These are phyloP conservation scores for Drosophila parabipectinata DNA, from an alignment of 1,140 invertebrate species.

Conservation along the genomic window DNA sequence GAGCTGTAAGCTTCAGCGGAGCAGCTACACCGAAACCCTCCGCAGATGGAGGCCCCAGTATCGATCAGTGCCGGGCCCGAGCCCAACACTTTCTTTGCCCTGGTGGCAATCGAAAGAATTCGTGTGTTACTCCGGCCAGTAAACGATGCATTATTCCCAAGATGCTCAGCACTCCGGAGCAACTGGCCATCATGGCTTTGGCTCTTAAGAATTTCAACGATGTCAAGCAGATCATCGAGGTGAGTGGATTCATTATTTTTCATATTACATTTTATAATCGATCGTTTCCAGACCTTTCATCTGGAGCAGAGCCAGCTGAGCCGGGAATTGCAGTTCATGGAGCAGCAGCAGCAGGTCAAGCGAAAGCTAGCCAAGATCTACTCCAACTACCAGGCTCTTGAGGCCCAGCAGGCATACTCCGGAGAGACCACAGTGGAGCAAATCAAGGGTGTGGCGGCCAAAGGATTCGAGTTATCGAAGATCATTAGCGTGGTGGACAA, in stretches of 20 bases:
- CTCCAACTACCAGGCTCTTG: conserved; percentile 63
- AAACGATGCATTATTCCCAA: conserved; percentile 75
- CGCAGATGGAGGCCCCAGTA: conserved; percentile 16
- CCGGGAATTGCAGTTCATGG: conserved; percentile 83
- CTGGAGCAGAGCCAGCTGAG: conserved; percentile 81
- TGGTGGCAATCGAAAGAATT: conserved; percentile 1
- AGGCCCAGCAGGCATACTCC: conserved; percentile 29
- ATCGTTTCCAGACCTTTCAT: conserved; percentile 82
- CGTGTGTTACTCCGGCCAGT: not conserved
- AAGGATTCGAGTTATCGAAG: conserved; percentile 68
- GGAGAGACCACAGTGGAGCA: conserved; percentile 70
- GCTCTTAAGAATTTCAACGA: conserved; percentile 75
- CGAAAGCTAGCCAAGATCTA: conserved; percentile 69
- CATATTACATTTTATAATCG: not conserved
- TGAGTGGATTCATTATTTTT: conserved; percentile 10
- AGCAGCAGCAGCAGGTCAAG: conserved; percentile 83
- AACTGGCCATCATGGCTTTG: conserved; percentile 77
- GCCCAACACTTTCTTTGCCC: conserved; percentile 26
- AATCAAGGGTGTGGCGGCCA: conserved; percentile 70
- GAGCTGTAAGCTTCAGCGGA: conserved; percentile 71
- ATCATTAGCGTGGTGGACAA: conserved; percentile 81
- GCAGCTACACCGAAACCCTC: conserved; percentile 10
- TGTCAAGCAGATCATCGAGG: conserved; percentile 81
- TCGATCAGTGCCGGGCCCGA: conserved; percentile 42
- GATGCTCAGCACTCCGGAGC: conserved; percentile 72